Evolutionary conservation across 1,140 invertebrate genomes (phyloP).

Genomic region (Belonocnema kinseyi): DNA sequence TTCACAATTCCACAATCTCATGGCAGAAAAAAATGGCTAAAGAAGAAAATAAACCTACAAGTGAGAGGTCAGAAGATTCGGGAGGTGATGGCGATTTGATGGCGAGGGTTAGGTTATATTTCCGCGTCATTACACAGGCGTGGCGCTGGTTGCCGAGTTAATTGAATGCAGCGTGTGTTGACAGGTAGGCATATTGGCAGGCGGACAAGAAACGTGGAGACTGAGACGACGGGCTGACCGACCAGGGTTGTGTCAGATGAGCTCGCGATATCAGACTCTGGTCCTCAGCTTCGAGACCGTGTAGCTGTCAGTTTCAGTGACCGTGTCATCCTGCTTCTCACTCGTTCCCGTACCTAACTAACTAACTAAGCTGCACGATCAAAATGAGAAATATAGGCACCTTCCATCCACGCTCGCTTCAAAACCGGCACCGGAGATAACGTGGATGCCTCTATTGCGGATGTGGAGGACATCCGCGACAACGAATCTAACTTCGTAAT

Average conservation of each 20-base stretch:
- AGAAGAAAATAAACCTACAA: too few species aligned
- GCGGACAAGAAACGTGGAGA: slow-evolving; percentile 59
- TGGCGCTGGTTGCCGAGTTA: slow-evolving; percentile 64
- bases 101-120: slow-evolving; percentile 60
- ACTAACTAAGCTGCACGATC: slow-evolving; percentile 57
- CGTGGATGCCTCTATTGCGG: slow-evolving; percentile 41
- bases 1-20: too few species aligned
- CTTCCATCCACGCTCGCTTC: slow-evolving; percentile 39
- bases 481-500: slow-evolving; percentile 53
- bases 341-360: slow-evolving; percentile 50
- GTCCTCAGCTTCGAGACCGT: slow-evolving; percentile 66
- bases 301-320: slow-evolving; percentile 76
- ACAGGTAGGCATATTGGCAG: slow-evolving; percentile 74
- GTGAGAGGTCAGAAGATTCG: slow-evolving; percentile 36
- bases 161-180: slow-evolving; percentile 76
- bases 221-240: slow-evolving; percentile 59
- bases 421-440: slow-evolving; percentile 43
- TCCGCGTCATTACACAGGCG: slow-evolving; percentile 72
- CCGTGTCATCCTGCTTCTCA: slow-evolving; percentile 68
- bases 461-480: slow-evolving; percentile 38
- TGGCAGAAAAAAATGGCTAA: too few species aligned
- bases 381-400: slow-evolving; percentile 55
- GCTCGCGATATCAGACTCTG: slow-evolving; percentile 69
- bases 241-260: slow-evolving; percentile 72
- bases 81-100: neutral